Evolutionary conservation across 1,140 invertebrate species (phyloP), one percentile per base, ranked within the genome.

Genomic region (Microvelia longipes): DNA sequence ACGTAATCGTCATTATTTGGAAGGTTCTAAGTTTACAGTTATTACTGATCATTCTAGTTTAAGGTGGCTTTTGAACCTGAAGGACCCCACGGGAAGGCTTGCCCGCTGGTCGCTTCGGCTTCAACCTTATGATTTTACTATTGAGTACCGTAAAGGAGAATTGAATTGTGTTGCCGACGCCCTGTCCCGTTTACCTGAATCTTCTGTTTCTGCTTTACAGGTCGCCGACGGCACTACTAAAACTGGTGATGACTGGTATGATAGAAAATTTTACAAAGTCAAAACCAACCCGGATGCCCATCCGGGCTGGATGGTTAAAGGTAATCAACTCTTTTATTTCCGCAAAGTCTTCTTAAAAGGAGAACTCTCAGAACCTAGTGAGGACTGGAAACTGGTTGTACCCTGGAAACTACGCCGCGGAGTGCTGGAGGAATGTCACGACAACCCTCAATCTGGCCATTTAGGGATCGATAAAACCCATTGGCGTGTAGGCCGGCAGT

Each of bases 21-120:
- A 77, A 62, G 77, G 76, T 14, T 74, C 73, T 19, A 68, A 76
- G 11, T 81, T 83, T 66, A 76, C 66, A 1, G 74, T 81, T 0
- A 29, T 77, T 11, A 81, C 79, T 1, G 81, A 83, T 67, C 80
- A 82, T 62, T 71, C 76, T 13, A 70, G 77, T 0, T 68, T 81
- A 2, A 74, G 73, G 63, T 82, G 77, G 74, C 71, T 82, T 13
- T 69, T 77, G 25, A 69, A 75, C 1, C 71, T 69, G 35, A 77
- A 76, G 78, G 24, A 50, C 35, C 35, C 35, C 5, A 50, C 35
- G 19, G 35, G 35, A 11, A 71, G 27, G n/a, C 68, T 73, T 24
- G 69, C 72, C 0, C 19, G 74, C 2, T 75, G 70, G 71, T 1
- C 29, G 69, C 28, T 80, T n/a, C 71, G 74, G 26, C 67, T 81